Evolutionary conservation across 2,113 vertebrate species (phyloP).

Genomic region (Protobothrops flavoviridis): DNA sequence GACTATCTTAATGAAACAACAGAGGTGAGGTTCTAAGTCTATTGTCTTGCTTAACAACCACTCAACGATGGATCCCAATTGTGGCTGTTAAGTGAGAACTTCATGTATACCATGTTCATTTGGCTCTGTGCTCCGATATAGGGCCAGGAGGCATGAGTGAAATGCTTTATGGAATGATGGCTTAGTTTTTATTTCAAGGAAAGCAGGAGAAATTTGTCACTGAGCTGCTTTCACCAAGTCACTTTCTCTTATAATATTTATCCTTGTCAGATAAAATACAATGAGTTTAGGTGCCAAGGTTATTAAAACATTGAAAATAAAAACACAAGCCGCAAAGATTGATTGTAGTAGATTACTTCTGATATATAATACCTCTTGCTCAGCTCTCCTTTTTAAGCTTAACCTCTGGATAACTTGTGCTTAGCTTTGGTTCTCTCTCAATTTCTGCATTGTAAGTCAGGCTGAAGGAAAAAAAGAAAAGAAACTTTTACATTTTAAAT

Average conservation of each 20-base stretch:
- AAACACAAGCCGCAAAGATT: neutral
- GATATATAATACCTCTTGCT: neutral
- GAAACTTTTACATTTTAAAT: neutral
- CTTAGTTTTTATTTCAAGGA: neutral
- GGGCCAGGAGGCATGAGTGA: neutral
- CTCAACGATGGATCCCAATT: neutral
- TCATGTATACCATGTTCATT: neutral
- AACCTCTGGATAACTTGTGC: neutral
- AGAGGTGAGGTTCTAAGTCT: neutral
- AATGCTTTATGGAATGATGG: neutral
- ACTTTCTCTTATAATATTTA: neutral
- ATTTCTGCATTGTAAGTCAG: neutral
- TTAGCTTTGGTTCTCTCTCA: neutral
- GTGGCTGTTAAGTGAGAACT: neutral
- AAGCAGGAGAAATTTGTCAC: neutral
- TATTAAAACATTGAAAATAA: neutral
- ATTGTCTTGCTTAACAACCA: neutral
- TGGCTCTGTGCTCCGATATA: neutral
- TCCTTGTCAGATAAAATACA: neutral
- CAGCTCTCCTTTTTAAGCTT: neutral
- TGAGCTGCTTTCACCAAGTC: slow-evolving; percentile 12
- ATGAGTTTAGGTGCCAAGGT: neutral
- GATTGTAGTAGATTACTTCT: neutral
- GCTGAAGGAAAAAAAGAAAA: neutral
- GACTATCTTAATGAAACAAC: neutral